Evolutionary conservation across 2,113 vertebrate genomes (phyloP).

Genomic region (Podarcis cretensis): DNA sequence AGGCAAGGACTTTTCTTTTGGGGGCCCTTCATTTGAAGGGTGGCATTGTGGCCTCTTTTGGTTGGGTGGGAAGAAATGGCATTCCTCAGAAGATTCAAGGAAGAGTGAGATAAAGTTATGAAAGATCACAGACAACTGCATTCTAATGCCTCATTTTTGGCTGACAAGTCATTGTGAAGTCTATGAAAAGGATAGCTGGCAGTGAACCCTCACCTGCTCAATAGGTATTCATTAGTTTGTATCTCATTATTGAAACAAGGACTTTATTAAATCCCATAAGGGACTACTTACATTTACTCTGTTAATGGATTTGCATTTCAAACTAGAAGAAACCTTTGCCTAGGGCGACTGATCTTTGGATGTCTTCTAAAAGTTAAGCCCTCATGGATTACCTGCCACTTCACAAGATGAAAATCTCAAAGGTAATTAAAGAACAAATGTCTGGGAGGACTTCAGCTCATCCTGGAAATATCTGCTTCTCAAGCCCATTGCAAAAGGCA

Average conservation of each 20-base stretch:
- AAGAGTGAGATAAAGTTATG: neutral
- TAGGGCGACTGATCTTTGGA: conserved; percentile 2
- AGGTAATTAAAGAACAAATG: conserved; percentile 34
- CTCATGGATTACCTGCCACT: neutral
- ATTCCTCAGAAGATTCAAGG: neutral
- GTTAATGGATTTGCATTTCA: conserved; percentile 19
- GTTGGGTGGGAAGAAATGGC: neutral
- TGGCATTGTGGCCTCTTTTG: too few species aligned
- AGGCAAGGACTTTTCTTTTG: too few species aligned
- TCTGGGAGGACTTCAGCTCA: conserved; percentile 25
- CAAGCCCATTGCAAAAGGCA: too few species aligned
- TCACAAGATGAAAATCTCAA: neutral
- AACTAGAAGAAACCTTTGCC: conserved; percentile 9
- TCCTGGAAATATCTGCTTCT: neutral
- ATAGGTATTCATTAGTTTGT: conserved; percentile 7
- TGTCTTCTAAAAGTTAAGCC: conserved; percentile 2
- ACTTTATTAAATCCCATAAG: neutral
- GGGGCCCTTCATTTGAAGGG: too few species aligned
- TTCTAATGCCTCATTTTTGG: neutral
- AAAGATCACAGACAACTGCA: neutral
- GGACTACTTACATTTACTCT: neutral
- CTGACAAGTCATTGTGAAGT: neutral
- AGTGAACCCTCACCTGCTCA: neutral
- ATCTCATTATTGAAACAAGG: conserved; percentile 15
- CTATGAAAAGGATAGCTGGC: neutral